Percentiles rank a stretch among this genome's conserved stretches.
phyloP scores from a whole-genome alignment of 1,140 invertebrate genomes.

The Diabrotica undecimpunctata region DNA sequence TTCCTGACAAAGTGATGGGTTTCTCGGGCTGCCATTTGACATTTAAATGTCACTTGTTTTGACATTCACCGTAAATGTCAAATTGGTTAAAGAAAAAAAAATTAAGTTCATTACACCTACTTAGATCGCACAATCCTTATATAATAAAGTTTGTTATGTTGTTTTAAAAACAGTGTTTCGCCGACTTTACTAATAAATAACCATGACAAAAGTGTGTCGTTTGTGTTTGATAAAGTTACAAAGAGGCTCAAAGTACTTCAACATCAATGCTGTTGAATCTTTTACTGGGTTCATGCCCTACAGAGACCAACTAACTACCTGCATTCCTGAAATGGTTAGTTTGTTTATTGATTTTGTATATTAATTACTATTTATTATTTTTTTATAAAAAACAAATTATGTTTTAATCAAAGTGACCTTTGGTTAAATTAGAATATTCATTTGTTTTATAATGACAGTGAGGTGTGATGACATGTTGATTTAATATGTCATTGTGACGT shows the following conservation, averaged over 20 bases:
- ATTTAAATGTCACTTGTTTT: slow-evolving; percentile 19
- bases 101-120: neutral
- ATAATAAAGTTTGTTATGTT: slow-evolving; percentile 5
- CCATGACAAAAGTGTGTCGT: slow-evolving; percentile 37
- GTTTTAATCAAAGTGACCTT: neutral
- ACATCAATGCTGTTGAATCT: slow-evolving; percentile 35
- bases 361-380: neutral
- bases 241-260: slow-evolving; percentile 33
- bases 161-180: neutral
- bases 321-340: slow-evolving; percentile 37
- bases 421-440: neutral
- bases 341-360: neutral
- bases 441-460: slow-evolving; percentile 5
- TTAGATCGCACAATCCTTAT: slow-evolving; percentile 4
- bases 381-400: neutral
- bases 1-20: slow-evolving; percentile 1
- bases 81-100: slow-evolving; percentile 27
- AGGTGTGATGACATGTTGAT: neutral
- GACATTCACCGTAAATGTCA: slow-evolving; percentile 33
- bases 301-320: slow-evolving; percentile 35
- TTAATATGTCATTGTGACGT: neutral
- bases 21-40: slow-evolving; percentile 30
- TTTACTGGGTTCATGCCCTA: slow-evolving; percentile 37
- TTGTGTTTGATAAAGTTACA: slow-evolving; percentile 31
- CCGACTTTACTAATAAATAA: slow-evolving; percentile 5